These are phyloP conservation scores for Lepus oiostolus DNA, from an alignment of 2,797 vertebrate species.

Conservation along the genomic window DNA sequence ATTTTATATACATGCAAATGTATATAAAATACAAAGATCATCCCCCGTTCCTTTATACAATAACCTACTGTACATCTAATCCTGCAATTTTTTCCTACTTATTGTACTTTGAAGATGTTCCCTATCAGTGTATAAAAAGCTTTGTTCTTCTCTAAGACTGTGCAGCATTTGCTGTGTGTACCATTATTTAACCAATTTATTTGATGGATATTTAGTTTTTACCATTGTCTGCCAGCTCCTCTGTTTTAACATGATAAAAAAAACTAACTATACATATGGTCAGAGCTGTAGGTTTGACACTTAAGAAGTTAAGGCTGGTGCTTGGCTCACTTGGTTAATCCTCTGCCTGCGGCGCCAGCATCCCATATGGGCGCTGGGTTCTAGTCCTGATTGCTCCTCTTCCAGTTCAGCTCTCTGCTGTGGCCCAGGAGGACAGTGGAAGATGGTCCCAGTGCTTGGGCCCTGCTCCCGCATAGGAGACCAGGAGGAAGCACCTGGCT, in stretches of 20 bases:
- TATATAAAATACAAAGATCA: not conserved
- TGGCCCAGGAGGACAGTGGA: too few relatives aligned
- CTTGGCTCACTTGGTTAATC: too few relatives aligned
- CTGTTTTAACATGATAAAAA: slow-evolving; percentile 28
- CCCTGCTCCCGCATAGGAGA: too few relatives aligned
- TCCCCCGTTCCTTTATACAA: not conserved
- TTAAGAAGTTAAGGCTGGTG: not conserved
- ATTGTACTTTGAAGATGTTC: not conserved
- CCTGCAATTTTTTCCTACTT: not conserved
- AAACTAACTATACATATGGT: not conserved
- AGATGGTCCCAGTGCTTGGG: too few relatives aligned
- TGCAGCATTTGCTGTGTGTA: not conserved
- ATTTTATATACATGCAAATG: not conserved
- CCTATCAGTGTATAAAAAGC: not conserved
- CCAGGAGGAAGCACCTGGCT: too few relatives aligned
- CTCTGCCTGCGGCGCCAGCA: too few relatives aligned
- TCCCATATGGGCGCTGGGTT: too few relatives aligned
- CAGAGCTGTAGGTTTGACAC: not conserved
- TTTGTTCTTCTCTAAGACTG: slow-evolving; percentile 8
- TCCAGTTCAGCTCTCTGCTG: too few relatives aligned
- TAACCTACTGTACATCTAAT: not conserved
- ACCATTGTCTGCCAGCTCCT: not conserved
- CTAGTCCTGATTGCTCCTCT: too few relatives aligned
- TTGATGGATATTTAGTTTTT: not conserved
- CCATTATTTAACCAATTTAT: slow-evolving; percentile 9